Evolutionary conservation across 2,888 invertebrate species (phyloP), one percentile per base, ranked within the genome.

Genomic region (Synergus laeviventris): DNA sequence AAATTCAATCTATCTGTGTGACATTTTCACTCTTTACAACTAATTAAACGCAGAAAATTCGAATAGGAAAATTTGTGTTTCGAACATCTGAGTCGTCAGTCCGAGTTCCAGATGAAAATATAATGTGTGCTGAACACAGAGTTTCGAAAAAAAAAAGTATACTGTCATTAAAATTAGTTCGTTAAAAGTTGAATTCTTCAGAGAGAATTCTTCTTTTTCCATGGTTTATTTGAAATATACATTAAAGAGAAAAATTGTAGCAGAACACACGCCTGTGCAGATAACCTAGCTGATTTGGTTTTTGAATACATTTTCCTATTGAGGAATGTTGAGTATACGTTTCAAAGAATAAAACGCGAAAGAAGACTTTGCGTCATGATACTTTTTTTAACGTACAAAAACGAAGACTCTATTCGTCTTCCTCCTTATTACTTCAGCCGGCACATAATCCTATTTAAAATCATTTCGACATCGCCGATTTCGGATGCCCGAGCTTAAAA

Each of bases 361-460:
- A 66, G 42, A 45, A 24, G 66, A 42, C 45, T 66, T 66, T 14
- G 42, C 45, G 21, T 9, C 66, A 49, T 16, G 14, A 21, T 18
- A 8, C 5, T 9, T 66, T 45, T 42, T 45, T 45, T n/a, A 49
- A 49, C 24, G 31, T 31, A 49, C 45, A 45, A 45, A 70, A 45
- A 70, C 66, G 31, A 70, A 66, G 7, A 38, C 42, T 42, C 39
- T 42, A 42, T 45, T 45, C 49, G 66, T 70, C 45, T 42, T 70
- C 75, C 76, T 79, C 81, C 74, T 83, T 82, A 81, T 84, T 83
- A 84, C 81, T 84, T 83, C 79, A 81, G 78, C 81, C 80, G 79
- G 76, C 82, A 76, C 79, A 80, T 78, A 78, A 80, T 81, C 79
- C 62, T 79, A 78, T 80, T 64, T 77, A 81, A 81, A 76, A 75